A percentile compares a stretch with the other conserved stretches of the same genome.
These are phyloP conservation scores for Ptychochromis oligacanthus DNA, from an alignment of 2,113 vertebrate genomes.

Conservation along the genomic window DNA sequence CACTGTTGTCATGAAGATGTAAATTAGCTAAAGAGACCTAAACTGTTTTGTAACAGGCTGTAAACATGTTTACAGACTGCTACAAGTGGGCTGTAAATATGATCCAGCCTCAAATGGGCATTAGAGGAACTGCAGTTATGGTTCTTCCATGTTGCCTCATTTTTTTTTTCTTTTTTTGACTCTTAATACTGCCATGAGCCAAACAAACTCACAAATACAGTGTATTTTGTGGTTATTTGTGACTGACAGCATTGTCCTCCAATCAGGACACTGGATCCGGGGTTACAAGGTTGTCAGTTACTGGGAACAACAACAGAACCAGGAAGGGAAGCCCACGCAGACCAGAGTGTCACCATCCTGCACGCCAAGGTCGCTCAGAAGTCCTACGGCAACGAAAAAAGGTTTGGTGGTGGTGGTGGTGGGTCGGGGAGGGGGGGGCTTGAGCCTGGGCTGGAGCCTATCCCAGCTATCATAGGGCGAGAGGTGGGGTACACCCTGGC, in stretches of 20 bases:
- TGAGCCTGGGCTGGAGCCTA: no score
- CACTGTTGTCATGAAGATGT: no score
- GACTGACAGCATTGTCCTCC: neutral
- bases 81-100: no score
- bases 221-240: neutral
- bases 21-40: no score
- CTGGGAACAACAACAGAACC: conserved; percentile 69
- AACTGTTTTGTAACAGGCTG: no score
- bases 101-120: no score
- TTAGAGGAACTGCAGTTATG: no score
- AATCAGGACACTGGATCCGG: conserved; percentile 58
- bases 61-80: no score
- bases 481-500: no score
- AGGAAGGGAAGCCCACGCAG: conserved; percentile 75
- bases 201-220: neutral
- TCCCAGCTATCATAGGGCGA: no score
- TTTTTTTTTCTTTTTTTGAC: neutral
- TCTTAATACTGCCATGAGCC: neutral
- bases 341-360: conserved; percentile 88
- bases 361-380: conserved; percentile 97
- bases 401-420: conserved; percentile 84
- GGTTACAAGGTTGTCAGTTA: conserved; percentile 53
- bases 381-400: conserved; percentile 94
- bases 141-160: neutral
- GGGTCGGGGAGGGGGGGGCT: no score